Evolutionary conservation across 2,888 invertebrate genomes (phyloP).

Genomic region (Carterocephalus palaemon): DNA sequence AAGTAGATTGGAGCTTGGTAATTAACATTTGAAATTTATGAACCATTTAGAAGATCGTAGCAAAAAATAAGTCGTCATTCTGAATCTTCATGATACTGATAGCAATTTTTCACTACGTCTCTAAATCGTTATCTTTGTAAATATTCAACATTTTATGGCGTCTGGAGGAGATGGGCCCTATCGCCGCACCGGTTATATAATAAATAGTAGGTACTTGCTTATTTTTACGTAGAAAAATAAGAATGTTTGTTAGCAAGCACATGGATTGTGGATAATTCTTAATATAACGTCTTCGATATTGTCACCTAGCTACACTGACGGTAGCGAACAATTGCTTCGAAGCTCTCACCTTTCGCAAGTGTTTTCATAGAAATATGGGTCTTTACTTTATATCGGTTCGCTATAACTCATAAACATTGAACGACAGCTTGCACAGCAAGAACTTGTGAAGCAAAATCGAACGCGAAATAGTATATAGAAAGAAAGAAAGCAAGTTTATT

Average conservation of each 20-base stretch:
- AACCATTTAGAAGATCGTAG: constrained; percentile 20
- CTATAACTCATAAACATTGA: too few species aligned
- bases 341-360: constrained; percentile 11
- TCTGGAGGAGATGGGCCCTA: too few species aligned
- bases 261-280: not conserved
- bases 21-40: constrained; percentile 26
- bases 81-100: not conserved
- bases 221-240: too few species aligned
- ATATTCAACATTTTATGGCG: too few species aligned
- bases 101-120: constrained; percentile 7
- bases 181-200: too few species aligned
- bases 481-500: too few species aligned
- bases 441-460: not conserved
- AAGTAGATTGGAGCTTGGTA: constrained; percentile 22
- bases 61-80: constrained; percentile 20
- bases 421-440: not conserved
- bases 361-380: constrained; percentile 7
- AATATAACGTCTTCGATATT: constrained; percentile 11
- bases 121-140: too few species aligned
- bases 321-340: constrained; percentile 12
- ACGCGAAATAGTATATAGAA: constrained; percentile 6
- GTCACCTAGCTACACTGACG: constrained; percentile 8
- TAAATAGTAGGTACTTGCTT: too few species aligned
- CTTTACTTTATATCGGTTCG: constrained; percentile 7
- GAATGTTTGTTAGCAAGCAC: too few species aligned